phyloP scores from a whole-genome alignment of 2,888 invertebrate genomes.

The Tinea trinotella region DNA sequence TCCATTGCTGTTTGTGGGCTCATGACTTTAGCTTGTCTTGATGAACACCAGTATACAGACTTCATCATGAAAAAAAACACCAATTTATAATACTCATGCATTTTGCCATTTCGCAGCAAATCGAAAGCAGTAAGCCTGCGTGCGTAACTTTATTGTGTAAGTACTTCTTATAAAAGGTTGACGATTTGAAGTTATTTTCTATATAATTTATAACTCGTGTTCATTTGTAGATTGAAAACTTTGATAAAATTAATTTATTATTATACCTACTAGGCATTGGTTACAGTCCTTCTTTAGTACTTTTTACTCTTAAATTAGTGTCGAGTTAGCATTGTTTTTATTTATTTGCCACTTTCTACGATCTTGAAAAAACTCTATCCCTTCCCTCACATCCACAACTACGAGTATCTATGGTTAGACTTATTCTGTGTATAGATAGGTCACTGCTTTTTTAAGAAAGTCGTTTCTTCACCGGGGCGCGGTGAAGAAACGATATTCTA shows the following conservation, averaged over 20 bases:
- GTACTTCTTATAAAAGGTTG: slow-evolving; percentile 8
- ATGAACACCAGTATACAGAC: no score
- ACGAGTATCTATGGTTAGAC: background rate
- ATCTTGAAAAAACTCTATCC: no score
- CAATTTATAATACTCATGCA: no score
- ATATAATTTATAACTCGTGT: slow-evolving; percentile 24
- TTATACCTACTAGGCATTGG: background rate
- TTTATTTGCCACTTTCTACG: no score
- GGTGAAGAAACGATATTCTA: no score
- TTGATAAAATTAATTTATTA: slow-evolving; percentile 5
- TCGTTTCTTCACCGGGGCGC: no score
- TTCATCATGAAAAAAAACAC: no score
- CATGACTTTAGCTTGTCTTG: no score
- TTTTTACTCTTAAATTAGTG: background rate
- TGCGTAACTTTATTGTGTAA: slow-evolving; percentile 11
- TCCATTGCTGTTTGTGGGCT: no score
- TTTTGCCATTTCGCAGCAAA: slow-evolving; percentile 3
- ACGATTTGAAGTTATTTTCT: slow-evolving; percentile 25
- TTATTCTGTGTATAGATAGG: no score
- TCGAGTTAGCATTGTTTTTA: background rate
- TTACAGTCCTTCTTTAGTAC: background rate
- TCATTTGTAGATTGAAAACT: slow-evolving; percentile 4
- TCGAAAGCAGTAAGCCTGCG: background rate
- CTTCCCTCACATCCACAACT: no score
- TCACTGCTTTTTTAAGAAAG: no score